phyloP scores from a whole-genome alignment of 2,113 vertebrate genomes.

The Proteles cristata region DNA sequence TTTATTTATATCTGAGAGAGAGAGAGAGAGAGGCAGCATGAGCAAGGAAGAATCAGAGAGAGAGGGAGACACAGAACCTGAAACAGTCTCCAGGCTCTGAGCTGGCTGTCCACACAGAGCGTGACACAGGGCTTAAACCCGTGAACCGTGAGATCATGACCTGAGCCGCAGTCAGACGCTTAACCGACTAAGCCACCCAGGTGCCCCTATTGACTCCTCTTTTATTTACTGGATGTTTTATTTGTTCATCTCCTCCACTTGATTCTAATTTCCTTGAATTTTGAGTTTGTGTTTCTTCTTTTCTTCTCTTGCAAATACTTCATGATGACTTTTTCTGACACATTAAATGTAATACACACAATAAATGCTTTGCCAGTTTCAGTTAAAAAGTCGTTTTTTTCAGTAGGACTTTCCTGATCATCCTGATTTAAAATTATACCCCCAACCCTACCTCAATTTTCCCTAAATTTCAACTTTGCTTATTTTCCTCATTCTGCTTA shows the following conservation, averaged over 20 bases:
- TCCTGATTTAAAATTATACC: not conserved
- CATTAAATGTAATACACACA: not conserved
- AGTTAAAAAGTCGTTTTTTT: not conserved
- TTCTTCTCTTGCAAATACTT: not conserved
- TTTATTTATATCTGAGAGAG: no score
- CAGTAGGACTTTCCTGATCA: not conserved
- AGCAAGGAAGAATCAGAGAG: no score
- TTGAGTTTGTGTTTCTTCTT: not conserved
- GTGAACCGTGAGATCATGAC: no score
- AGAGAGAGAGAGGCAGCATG: no score
- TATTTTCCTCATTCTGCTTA: not conserved
- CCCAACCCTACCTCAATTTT: accelerated
- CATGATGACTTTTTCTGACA: not conserved
- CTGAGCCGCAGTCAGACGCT: no score
- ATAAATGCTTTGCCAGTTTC: not conserved
- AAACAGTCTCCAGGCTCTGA: no score
- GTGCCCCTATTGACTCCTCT: not conserved
- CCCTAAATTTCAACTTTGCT: not conserved
- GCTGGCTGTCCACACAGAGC: no score
- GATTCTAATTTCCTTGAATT: not conserved
- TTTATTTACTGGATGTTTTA: not conserved
- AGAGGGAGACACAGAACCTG: no score
- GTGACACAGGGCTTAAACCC: no score
- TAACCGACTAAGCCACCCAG: no score
- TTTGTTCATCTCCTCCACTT: not conserved